phyloP scores from a whole-genome alignment of 2,888 invertebrate species.

The Argyra leucocephala region DNA sequence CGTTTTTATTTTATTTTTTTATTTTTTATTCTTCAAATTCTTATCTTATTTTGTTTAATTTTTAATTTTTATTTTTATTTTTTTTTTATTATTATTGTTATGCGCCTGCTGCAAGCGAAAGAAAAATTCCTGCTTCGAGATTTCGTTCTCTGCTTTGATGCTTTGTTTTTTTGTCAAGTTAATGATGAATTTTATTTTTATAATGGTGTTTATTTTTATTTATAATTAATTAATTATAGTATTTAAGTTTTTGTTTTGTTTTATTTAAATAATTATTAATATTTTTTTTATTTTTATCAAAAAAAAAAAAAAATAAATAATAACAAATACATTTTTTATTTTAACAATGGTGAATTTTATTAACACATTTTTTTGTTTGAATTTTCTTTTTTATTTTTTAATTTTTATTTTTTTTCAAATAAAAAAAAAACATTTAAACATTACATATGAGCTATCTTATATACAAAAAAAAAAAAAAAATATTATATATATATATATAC shows the following conservation, averaged over 20 bases:
- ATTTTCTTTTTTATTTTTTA: background rate
- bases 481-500: no score
- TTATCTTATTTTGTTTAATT: no score
- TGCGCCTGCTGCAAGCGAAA: conserved; percentile 10
- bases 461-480: no score
- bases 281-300: conserved; percentile 9
- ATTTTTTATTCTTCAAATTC: no score
- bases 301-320: conserved; percentile 18
- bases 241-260: conserved; percentile 19
- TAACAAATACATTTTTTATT: no score
- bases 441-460: no score
- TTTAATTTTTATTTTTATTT: no score
- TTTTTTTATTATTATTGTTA: conserved; percentile 18
- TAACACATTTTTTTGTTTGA: background rate
- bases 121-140: conserved; percentile 11
- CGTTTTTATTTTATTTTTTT: conserved; percentile 22
- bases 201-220: conserved; percentile 15
- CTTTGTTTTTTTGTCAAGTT: conserved; percentile 22
- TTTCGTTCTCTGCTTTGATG: conserved; percentile 10
- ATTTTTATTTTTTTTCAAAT: background rate
- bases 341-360: background rate
- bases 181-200: conserved; percentile 18
- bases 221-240: conserved; percentile 18
- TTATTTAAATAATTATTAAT: conserved; percentile 11
- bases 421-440: background rate